Percentiles rank a stretch among this genome's conserved stretches.
These are phyloP conservation scores for Diabrotica balteata DNA, from an alignment of 2,888 invertebrate genomes.

Conservation along the genomic window DNA sequence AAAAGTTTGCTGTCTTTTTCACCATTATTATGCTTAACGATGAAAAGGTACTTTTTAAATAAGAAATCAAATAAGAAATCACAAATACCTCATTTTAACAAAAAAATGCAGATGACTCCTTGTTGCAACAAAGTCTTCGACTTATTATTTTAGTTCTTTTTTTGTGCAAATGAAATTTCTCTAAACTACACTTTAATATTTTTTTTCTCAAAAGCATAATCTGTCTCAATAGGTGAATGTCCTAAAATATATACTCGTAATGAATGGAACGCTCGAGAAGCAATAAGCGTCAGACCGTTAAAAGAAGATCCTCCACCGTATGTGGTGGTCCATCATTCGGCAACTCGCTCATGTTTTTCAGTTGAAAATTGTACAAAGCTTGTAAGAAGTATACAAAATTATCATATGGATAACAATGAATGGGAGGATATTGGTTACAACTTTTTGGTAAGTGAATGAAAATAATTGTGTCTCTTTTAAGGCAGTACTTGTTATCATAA, in stretches of 20 bases:
- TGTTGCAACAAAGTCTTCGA: no score
- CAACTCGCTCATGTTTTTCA: conserved; percentile 51
- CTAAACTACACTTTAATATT: no score
- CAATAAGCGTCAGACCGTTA: conserved; percentile 40
- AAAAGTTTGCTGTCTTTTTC: no score
- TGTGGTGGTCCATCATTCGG: conserved; percentile 60
- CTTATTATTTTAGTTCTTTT: no score
- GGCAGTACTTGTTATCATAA: no score
- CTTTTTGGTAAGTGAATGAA: conserved; percentile 51
- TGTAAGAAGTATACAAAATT: conserved; percentile 56
- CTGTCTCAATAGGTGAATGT: conserved; percentile 18
- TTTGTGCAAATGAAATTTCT: no score
- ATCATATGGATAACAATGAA: conserved; percentile 47
- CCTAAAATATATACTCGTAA: conserved; percentile 54
- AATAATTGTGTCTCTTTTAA: neutral
- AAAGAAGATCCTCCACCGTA: conserved; percentile 53
- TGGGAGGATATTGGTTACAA: conserved; percentile 56
- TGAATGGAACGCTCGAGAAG: conserved; percentile 58
- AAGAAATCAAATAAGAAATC: no score
- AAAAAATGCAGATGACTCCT: no score
- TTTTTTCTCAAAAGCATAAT: neutral
- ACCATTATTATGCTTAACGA: no score
- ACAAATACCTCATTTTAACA: no score
- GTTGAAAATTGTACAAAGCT: conserved; percentile 54
- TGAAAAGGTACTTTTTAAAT: no score